Base-by-base conservation (phyloP, 92 coral and sea anemone species). In the Palythoa grandis region DNA sequence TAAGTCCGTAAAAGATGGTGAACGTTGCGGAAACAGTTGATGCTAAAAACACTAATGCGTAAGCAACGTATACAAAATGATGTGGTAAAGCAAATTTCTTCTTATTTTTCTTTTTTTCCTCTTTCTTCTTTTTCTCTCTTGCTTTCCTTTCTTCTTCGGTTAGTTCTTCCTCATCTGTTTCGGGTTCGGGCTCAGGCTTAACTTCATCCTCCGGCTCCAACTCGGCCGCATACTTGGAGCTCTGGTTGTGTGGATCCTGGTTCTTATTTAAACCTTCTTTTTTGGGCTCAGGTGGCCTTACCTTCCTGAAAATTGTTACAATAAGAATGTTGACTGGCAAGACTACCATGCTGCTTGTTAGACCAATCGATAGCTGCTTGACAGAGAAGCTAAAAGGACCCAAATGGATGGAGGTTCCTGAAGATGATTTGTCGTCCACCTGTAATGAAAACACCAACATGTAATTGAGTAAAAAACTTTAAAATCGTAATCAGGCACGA, bases 381-480 rank as follows among this genome's bases (percentile, higher is more conserved):
- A 96, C 72, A 1, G 98, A 96, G 79, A 96, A 95, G 52, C 96
- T 96, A 20, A 96, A 83, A 7, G 98, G 98, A 11, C 98, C 98
- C 66, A 96, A 87, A 65, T 93, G 96, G 29, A 96, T 91, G 2
- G 98, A 91, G 4, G 96, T 95, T 0, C 98, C 98, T 13, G 94
- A 80, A 3, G 98, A 92, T 6, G 98, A 96, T 82, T 95, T 90
- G 63, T 88, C 94, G 12, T 90, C 95, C 5, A 88, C 92, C 91
- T 94, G 57, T 63, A 23, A 20, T 40, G 17, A 69, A 69, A 69
- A 69, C 70, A 11, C 25, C 57, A 56, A 77, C n/a, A 14, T 9
- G 12, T 24, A 70, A 29, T 0, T 9, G 40, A 70, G 7, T 1
- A 29, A 13, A 52, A 29, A 29, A 29, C 35, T 29, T 29, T 29